These are phyloP conservation scores for Myxocyprinus asiaticus DNA, from an alignment of 2,113 vertebrate species.

Conservation along the genomic window DNA sequence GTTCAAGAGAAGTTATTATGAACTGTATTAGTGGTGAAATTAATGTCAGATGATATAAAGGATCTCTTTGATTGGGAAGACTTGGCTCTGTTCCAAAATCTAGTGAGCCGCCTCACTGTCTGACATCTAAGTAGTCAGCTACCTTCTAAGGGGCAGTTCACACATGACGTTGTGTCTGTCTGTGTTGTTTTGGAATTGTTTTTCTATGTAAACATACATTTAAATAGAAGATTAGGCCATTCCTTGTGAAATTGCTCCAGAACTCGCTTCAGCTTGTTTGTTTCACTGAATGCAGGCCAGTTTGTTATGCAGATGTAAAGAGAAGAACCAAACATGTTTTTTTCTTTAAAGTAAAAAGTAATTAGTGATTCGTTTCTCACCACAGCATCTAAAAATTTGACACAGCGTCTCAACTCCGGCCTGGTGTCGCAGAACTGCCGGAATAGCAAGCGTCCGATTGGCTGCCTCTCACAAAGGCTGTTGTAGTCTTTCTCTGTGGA, in stretches of 20 bases:
- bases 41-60: too few species aligned
- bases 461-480: conserved; percentile 92
- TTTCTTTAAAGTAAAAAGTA: not conserved
- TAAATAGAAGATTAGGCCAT: too few species aligned
- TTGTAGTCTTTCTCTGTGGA: conserved; percentile 89
- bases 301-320: too few species aligned
- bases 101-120: not conserved
- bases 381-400: conserved; percentile 93
- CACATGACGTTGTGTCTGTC: too few species aligned
- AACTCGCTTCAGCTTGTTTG: too few species aligned
- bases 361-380: conserved; percentile 70
- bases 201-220: too few species aligned
- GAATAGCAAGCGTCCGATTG: conserved; percentile 89
- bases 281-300: too few species aligned
- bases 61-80: too few species aligned
- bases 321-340: not conserved
- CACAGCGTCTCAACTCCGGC: conserved; percentile 84
- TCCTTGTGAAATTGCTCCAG: too few species aligned
- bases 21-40: not conserved
- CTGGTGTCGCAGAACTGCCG: conserved; percentile 92
- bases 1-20: not conserved
- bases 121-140: not conserved
- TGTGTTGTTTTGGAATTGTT: too few species aligned
- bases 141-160: not conserved
- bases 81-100: too few species aligned